Percentiles rank a stretch among this genome's conserved stretches.
These are phyloP conservation scores for Cyprinodon brontotheroides DNA, from an alignment of 2,113 vertebrate species.

Conservation along the genomic window DNA sequence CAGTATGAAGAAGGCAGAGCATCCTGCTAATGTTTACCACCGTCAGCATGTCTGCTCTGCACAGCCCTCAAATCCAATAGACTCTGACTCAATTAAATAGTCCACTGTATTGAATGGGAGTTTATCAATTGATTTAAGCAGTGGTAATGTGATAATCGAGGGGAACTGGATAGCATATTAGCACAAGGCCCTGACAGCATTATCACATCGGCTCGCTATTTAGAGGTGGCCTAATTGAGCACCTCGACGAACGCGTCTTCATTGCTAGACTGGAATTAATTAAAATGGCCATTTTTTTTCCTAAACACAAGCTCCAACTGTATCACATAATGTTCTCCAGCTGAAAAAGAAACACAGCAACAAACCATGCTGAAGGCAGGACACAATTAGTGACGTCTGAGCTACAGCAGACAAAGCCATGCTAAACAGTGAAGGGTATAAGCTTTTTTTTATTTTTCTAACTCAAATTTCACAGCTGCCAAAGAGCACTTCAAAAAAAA, in stretches of 20 bases:
- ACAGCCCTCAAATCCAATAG: conserved; percentile 93
- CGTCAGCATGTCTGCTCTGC: conserved; percentile 92
- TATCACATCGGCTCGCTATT: conserved; percentile 73
- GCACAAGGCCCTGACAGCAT: conserved; percentile 81
- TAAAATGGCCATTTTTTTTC: conserved; percentile 66
- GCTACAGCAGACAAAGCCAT: conserved; percentile 65
- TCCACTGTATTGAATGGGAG: conserved; percentile 92
- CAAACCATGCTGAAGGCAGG: conserved; percentile 64
- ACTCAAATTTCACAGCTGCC: conserved; percentile 51
- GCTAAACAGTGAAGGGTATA: conserved; percentile 63
- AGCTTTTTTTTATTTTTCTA: conserved; percentile 39
- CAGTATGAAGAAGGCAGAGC: conserved; percentile 50
- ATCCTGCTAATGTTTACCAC: conserved; percentile 87
- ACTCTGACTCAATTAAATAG: conserved; percentile 99
- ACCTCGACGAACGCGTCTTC: conserved; percentile 69
- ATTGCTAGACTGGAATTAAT: conserved; percentile 69
- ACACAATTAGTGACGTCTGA: conserved; percentile 53
- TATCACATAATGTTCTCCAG: conserved; percentile 46
- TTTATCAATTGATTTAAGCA: conserved; percentile 98
- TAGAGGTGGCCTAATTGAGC: conserved; percentile 75
- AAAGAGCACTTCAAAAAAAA: conserved; percentile 22
- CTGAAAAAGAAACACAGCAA: conserved; percentile 51
- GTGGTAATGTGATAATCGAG: conserved; percentile 98
- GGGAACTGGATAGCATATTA: conserved; percentile 97
- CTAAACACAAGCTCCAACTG: conserved; percentile 56